Evolutionary conservation across 2,888 invertebrate genomes (phyloP), one percentile per base, ranked within the genome.

Genomic region (Heliothis peltigera): DNA sequence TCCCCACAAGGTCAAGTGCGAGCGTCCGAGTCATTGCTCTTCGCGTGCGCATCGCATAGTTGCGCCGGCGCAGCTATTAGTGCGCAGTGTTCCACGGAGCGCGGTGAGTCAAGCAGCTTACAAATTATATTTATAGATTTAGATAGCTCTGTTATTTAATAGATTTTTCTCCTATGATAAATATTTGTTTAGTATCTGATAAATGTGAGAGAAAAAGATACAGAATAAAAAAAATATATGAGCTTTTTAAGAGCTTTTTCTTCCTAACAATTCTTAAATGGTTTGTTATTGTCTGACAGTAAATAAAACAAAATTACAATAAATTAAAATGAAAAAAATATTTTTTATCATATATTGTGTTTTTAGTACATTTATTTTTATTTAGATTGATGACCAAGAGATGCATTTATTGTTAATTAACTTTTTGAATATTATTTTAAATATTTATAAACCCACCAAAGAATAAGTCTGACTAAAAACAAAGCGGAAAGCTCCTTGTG

Each of bases 21-120:
- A 90, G 86, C 88, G 86, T 83, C 88, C 87, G 84, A 94, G 94
- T 94, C 94, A 94, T 94, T 94, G 94, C 94, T 92, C 94, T 84
- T 86, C 88, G 86, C 84, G 81, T 79, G 82, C 74, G 77, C 81
- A 75, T 77, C 82, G 89, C 86, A 87, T 87, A 86, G 84, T 77
- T 84, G 89, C 88, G 86, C 80, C 66, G 63, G 84, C 86, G 85
- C 84, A 80, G 72, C 78, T 82, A 80, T 80, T 75, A 75, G 79
- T 79, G 77, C 71, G 64, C 72, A 56, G 67, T 79, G 80, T 75
- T 65, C 74, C 77, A 77, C 68, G 67, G 63, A 75, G 75, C 57
- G 67, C 79, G 83, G 85, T 85, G 64, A 85, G 84, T 83, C 71
- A 51, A 57, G 22, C 46, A 58, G 56, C 76, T 70, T 70, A 51